Conservation (phyloP, 2,888 invertebrate genomes). For the Drosophila prostipennis region DNA sequence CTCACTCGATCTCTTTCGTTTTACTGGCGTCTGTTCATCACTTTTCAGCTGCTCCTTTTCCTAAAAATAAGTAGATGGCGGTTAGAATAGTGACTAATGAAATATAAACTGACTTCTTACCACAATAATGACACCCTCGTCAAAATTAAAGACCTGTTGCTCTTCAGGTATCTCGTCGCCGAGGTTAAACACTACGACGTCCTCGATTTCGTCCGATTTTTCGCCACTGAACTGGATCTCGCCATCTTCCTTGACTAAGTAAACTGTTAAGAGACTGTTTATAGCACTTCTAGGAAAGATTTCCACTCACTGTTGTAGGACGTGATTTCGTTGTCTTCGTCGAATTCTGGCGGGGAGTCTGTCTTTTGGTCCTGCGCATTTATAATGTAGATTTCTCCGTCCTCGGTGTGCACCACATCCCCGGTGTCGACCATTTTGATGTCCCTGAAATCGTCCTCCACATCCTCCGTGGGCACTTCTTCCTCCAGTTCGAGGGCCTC, state of each 20-base stretch:
- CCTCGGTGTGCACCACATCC: conserved; percentile 53
- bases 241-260: conserved; percentile 77
- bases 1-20: conserved; percentile 25
- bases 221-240: conserved; percentile 75
- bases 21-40: conserved; percentile 3
- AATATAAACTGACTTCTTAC: conserved; percentile 20
- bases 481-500: conserved; percentile 23
- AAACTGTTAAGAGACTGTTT: neutral
- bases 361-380: conserved; percentile 35
- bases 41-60: conserved; percentile 42
- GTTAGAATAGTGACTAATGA: neutral
- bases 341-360: conserved; percentile 35
- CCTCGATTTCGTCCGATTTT: conserved; percentile 59
- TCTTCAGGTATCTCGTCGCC: conserved; percentile 55
- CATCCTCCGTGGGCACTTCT: conserved; percentile 15
- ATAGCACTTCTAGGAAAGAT: fast-evolving
- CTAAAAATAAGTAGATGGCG: conserved; percentile 13
- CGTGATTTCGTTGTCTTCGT: conserved; percentile 57
- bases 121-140: conserved; percentile 85
- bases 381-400: conserved; percentile 64
- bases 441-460: conserved; percentile 23
- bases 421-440: conserved; percentile 47
- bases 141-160: conserved; percentile 64
- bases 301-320: conserved; percentile 67
- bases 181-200: conserved; percentile 72